These are phyloP conservation scores for Coregonus ussuriensis DNA, from an alignment of 2,797 vertebrate genomes.

Conservation along the genomic window DNA sequence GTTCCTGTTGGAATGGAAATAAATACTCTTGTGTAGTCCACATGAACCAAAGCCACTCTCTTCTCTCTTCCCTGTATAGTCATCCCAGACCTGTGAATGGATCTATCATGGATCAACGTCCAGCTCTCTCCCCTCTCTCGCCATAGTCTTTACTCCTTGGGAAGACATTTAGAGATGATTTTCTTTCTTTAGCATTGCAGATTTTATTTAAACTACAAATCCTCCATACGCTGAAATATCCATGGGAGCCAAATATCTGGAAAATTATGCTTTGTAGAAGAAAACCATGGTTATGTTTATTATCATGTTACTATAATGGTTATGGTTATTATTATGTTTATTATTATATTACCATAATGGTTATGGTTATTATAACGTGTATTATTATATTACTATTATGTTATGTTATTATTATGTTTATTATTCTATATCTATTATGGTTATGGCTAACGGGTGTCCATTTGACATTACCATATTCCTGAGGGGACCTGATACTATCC, in stretches of 20 bases:
- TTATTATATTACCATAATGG: too few relatives aligned
- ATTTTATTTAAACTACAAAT: constrained; percentile 18
- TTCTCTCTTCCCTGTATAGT: constrained; percentile 6
- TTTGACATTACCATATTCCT: constrained; percentile 16
- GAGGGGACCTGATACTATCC: constrained; percentile 14
- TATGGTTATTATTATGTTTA: too few relatives aligned
- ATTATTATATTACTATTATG: too few relatives aligned
- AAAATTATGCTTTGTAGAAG: background rate
- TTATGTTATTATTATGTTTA: too few relatives aligned
- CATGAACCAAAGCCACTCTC: constrained; percentile 29
- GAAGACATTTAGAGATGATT: constrained; percentile 6
- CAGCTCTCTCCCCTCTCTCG: constrained; percentile 7
- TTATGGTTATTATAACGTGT: too few relatives aligned
- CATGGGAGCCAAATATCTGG: constrained; percentile 22
- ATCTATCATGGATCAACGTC: constrained; percentile 23
- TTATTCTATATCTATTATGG: too few relatives aligned
- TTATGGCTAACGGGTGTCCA: constrained; percentile 4
- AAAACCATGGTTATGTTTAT: background rate
- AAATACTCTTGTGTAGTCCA: constrained; percentile 44
- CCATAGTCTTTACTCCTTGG: constrained; percentile 1
- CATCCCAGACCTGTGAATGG: constrained; percentile 16
- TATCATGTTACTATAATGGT: too few relatives aligned
- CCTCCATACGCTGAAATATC: background rate
- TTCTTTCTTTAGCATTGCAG: constrained; percentile 1
- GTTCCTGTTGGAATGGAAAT: constrained; percentile 53